Base-by-base conservation (phyloP, 2,797 vertebrate species). In the Tapirus indicus region DNA sequence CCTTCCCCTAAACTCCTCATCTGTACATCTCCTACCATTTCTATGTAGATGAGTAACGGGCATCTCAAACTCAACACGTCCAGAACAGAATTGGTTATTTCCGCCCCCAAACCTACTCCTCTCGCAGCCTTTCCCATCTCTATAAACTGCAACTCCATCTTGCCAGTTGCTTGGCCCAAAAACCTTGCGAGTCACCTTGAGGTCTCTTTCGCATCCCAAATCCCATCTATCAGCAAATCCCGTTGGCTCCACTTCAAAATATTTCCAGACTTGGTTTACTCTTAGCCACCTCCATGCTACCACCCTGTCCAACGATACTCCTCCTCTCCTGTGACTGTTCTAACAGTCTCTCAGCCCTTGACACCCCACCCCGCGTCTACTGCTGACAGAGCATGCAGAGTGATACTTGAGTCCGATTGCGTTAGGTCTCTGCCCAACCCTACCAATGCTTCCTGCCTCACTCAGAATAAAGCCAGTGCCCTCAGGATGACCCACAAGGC, bases 161-260 rank as follows among this genome's bases (percentile, higher is more conserved):
- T 49, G 41, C 58, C 21, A 8, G 35, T 2, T 69, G 93, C 74
- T 88, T 54, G 27, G 54, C 86, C 29, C 85, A 60, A 71, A 87
- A 71, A 47, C n/a, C 27, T 17, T 12, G 18, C 44, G 44, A 14
- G 79, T 85, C 72, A 66, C 64, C 60, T 47, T 2, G 32, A 49
- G 72, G 77, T 54, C n/a, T 91, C 60, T 68, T 71, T 49, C 38
- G 23, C 32, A 78, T 32, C 32, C 47, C 47, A 80, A 66, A 77
- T 94, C 41, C 85, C 38, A n/a, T 10, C n/a, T 23, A 56, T 44
- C 60, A 13, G 66, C 78, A 93, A 82, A 84, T 49, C 64, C 69
- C 41, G 21, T 0, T 1, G 47, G 54, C 62, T 72, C 88, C 13
- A 62, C 4, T 92, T 62, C 35, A 75, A 92, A 87, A 10, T 5